These are phyloP conservation scores for Hofmannophila pseudospretella DNA, from an alignment of 2,888 invertebrate genomes.

Conservation along the genomic window DNA sequence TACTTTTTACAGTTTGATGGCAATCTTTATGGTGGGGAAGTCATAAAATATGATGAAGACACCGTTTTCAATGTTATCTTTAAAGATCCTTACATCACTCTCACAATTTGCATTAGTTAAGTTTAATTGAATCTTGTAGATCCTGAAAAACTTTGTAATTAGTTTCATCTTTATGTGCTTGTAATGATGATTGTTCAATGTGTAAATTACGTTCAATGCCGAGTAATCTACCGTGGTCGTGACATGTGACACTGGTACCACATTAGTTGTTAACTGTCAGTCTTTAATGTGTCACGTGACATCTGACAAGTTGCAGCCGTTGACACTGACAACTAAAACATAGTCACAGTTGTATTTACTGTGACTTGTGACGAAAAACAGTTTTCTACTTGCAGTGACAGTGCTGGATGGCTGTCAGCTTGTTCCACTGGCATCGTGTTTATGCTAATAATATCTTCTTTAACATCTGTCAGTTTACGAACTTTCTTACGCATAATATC, in stretches of 20 bases:
- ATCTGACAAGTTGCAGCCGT: constrained; percentile 32
- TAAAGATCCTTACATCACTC: neutral
- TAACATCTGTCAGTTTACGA: neutral
- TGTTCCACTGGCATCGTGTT: neutral
- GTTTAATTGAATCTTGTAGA: neutral
- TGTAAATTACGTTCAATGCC: constrained; percentile 4
- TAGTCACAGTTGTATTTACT: neutral
- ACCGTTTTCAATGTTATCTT: neutral
- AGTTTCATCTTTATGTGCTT: neutral
- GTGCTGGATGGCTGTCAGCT: neutral
- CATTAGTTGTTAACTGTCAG: neutral
- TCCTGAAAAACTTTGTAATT: neutral
- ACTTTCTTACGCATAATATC: neutral
- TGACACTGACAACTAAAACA: constrained; percentile 3
- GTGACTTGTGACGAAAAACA: neutral
- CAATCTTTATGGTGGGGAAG: constrained; percentile 5
- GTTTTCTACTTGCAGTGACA: neutral
- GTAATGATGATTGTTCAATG: neutral
- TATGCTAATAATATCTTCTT: neutral
- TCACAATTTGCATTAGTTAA: neutral
- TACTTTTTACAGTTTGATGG: constrained; percentile 2
- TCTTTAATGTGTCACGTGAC: constrained; percentile 15
- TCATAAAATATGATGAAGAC: constrained; percentile 1
- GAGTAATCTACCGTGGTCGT: neutral
- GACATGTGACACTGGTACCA: neutral